Conservation (phyloP, 2,888 invertebrate genomes). For the Drosophila mulleri region DNA sequence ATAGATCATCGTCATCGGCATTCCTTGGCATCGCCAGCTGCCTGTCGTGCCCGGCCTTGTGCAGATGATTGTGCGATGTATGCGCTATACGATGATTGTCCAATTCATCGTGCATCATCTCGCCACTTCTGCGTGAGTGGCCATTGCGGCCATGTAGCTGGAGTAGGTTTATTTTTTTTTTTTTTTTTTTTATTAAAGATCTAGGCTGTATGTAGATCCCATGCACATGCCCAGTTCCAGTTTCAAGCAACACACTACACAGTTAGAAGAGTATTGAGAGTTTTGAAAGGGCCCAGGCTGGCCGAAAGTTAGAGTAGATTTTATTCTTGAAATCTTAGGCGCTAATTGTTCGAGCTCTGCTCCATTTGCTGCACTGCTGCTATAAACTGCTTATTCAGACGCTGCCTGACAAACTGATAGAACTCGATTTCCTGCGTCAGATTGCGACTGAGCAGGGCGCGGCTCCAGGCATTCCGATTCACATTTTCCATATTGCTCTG, state of each 20-base stretch:
- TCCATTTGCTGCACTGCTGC: slow-evolving; percentile 86
- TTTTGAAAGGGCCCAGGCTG: slow-evolving; percentile 36
- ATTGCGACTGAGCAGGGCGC: slow-evolving; percentile 91
- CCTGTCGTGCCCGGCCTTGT: slow-evolving; percentile 51
- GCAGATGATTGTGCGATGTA: slow-evolving; percentile 47
- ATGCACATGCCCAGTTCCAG: background rate
- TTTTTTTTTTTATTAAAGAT: slow-evolving; percentile 18
- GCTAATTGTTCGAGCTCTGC: slow-evolving; percentile 31
- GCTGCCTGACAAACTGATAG: slow-evolving; percentile 94
- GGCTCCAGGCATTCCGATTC: slow-evolving; percentile 89
- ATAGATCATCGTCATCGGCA: background rate
- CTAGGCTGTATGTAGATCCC: background rate
- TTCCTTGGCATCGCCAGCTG: slow-evolving; percentile 55
- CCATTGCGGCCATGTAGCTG: slow-evolving; percentile 60
- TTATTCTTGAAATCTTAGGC: slow-evolving; percentile 51
- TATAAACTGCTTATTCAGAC: slow-evolving; percentile 91
- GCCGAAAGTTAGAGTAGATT: slow-evolving; percentile 50
- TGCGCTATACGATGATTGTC: slow-evolving; percentile 38
- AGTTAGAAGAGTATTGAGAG: slow-evolving; percentile 23
- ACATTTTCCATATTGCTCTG: slow-evolving; percentile 56
- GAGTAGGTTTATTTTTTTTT: slow-evolving; percentile 16
- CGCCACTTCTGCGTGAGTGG: slow-evolving; percentile 43
- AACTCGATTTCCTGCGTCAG: slow-evolving; percentile 95
- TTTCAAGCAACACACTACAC: slow-evolving; percentile 14
- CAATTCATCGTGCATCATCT: slow-evolving; percentile 14